Conservation (phyloP, 2,888 invertebrate genomes). For the Labia minor region DNA sequence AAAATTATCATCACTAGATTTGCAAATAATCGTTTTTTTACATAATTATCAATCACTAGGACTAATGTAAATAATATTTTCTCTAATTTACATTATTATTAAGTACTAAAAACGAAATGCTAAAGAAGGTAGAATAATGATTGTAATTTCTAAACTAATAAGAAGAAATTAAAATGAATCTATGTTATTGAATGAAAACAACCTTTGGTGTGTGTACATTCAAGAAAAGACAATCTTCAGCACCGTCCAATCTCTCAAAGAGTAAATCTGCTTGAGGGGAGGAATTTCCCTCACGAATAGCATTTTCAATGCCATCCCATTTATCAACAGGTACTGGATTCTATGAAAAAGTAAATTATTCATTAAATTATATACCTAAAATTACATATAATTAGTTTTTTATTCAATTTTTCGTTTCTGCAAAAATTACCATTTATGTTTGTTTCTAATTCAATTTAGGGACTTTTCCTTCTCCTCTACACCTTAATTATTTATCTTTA, state of each 20-base stretch:
- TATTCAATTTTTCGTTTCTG: not conserved
- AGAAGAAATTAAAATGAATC: not conserved
- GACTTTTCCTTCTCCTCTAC: too few species aligned
- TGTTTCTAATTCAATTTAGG: too few species aligned
- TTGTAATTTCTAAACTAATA: too few species aligned
- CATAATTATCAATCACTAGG: too few species aligned
- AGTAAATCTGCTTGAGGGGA: not conserved
- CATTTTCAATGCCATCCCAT: not conserved
- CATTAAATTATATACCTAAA: not conserved
- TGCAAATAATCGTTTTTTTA: too few species aligned
- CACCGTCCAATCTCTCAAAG: not conserved
- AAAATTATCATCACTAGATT: too few species aligned
- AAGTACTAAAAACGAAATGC: too few species aligned
- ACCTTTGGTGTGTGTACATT: not conserved
- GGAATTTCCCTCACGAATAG: not conserved
- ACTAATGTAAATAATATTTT: too few species aligned
- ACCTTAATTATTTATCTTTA: too few species aligned
- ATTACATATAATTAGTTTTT: not conserved
- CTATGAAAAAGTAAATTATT: not conserved
- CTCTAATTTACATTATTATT: too few species aligned
- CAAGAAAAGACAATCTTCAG: not conserved
- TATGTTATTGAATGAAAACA: not conserved
- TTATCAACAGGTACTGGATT: not conserved
- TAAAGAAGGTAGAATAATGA: too few species aligned
- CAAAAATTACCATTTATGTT: too few species aligned